Percentiles rank a stretch among this genome's conserved stretches.
These are phyloP conservation scores for Hypomesus transpacificus DNA, from an alignment of 2,113 vertebrate species.

Conservation along the genomic window DNA sequence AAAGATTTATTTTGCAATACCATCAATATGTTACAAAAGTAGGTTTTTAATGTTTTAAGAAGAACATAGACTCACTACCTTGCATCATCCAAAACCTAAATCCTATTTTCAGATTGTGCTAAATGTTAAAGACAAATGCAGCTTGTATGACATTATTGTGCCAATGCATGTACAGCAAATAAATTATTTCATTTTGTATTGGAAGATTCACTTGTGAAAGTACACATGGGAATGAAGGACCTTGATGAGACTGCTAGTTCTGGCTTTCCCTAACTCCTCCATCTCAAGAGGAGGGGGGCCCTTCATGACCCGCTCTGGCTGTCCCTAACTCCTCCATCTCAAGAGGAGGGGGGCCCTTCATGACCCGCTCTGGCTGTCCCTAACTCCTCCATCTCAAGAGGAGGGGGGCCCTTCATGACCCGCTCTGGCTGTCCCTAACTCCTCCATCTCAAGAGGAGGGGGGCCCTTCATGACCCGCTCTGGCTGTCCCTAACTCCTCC, in stretches of 20 bases:
- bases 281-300: not conserved
- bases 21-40: too few species aligned
- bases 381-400: not conserved
- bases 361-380: too few species aligned
- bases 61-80: too few species aligned
- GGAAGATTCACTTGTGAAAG: not conserved
- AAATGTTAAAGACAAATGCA: slow-evolving; percentile 18
- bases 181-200: slow-evolving; percentile 46
- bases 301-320: too few species aligned
- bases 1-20: slow-evolving; percentile 9
- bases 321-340: not conserved
- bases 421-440: too few species aligned
- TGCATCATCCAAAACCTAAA: not conserved
- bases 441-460: not conserved
- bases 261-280: too few species aligned
- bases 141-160: slow-evolving; percentile 35
- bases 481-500: too few species aligned
- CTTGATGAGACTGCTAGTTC: not conserved
- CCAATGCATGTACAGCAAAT: slow-evolving; percentile 56
- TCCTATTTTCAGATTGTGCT: slow-evolving; percentile 31
- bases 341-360: too few species aligned
- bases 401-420: too few species aligned
- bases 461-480: too few species aligned
- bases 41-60: too few species aligned
- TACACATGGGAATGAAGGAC: not conserved